Conservation (phyloP, 2,113 vertebrate species). For the Heterotis niloticus region DNA sequence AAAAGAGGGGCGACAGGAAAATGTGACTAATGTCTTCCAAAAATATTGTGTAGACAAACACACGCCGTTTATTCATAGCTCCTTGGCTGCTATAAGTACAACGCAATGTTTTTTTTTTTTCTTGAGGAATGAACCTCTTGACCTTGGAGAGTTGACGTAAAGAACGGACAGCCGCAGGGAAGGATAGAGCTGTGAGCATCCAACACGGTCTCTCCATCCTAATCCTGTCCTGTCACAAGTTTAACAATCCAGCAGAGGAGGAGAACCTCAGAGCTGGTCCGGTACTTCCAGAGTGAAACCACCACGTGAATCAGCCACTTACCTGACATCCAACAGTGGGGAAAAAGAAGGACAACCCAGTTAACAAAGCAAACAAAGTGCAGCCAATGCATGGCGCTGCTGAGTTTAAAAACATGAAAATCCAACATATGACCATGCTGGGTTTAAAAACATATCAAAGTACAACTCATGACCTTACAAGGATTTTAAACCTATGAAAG, state of each 20-base stretch:
- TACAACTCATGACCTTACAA: no score
- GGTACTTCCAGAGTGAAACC: neutral
- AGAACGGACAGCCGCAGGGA: constrained; percentile 41
- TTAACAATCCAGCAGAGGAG: neutral
- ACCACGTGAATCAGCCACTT: neutral
- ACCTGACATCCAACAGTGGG: no score
- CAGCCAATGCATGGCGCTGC: no score
- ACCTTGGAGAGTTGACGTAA: constrained; percentile 44
- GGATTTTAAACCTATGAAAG: no score
- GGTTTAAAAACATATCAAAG: no score
- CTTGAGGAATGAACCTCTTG: constrained; percentile 38
- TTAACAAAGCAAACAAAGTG: neutral
- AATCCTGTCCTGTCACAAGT: no score
- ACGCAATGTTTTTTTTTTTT: constrained; percentile 21
- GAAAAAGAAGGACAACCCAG: neutral
- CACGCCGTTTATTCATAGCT: constrained; percentile 53
- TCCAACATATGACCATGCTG: no score
- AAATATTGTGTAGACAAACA: constrained; percentile 55
- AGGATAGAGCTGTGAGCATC: constrained; percentile 43
- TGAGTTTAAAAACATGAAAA: no score
- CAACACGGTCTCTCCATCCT: constrained; percentile 13
- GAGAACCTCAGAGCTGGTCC: neutral
- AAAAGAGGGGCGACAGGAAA: constrained; percentile 39
- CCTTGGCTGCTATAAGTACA: constrained; percentile 45
- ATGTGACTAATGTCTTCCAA: constrained; percentile 47